A percentile compares a stretch with the other conserved stretches of the same genome.
Conservation (phyloP, 2,797 vertebrate species). For the Iguana delicatissima region DNA sequence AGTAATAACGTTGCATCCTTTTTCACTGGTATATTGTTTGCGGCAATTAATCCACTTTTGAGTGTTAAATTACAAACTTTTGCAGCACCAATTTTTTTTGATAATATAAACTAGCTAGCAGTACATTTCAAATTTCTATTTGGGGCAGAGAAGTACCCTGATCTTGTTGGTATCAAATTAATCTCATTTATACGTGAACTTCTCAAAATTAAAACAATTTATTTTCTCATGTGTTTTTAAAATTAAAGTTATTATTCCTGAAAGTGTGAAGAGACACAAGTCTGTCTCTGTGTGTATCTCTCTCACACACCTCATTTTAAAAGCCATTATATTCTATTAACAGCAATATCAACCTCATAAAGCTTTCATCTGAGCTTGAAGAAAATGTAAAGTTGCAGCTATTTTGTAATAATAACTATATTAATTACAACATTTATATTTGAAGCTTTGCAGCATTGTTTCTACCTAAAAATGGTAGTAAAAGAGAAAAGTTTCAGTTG, state of each 20-base stretch:
- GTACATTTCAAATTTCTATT: constrained; percentile 4
- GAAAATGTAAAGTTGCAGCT: neutral
- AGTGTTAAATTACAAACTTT: constrained; percentile 33
- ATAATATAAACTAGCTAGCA: constrained; percentile 51
- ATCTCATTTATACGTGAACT: constrained; percentile 23
- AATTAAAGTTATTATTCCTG: constrained; percentile 23
- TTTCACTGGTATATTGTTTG: constrained; percentile 47
- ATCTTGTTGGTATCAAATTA: constrained; percentile 52
- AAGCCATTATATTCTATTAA: constrained; percentile 25
- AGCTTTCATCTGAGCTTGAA: constrained; percentile 13
- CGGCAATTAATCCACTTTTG: constrained; percentile 54
- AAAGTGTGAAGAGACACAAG: neutral
- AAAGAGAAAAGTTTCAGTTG: neutral
- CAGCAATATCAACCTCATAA: neutral
- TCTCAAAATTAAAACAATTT: constrained; percentile 56
- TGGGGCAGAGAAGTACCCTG: neutral
- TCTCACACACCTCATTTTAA: neutral
- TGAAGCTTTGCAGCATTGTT: neutral
- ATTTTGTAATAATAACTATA: neutral
- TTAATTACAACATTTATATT: accelerated
- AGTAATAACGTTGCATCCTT: constrained; percentile 38
- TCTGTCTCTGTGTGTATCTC: neutral
- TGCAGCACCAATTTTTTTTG: neutral
- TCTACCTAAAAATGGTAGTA: neutral
- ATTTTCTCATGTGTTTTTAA: constrained; percentile 54